Evolutionary conservation across 1,140 invertebrate species (phyloP), one percentile per base, ranked within the genome.

Genomic region (Rhopalosiphum maidis): DNA sequence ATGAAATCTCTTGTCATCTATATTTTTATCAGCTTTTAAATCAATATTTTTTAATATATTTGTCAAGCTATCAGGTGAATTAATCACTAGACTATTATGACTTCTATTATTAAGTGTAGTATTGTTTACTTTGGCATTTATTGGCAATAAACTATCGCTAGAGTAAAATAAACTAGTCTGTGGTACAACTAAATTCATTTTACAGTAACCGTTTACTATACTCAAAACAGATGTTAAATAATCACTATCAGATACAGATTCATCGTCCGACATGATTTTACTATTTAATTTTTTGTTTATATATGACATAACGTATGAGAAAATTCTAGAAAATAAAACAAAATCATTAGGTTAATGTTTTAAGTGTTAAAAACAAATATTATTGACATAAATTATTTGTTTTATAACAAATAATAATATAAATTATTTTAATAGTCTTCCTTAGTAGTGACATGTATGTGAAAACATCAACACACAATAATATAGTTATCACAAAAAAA

Each of bases 131-230:
- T 83, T 51, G 35, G 90, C 90, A 91, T 91, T 91, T 5, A 91
- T 91, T 25, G 90, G 90, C 4, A 91, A 83, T 48, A 91, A 55
- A 37, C 43, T 82, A 25, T 82, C 21, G 5, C 25, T 51, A 1
- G 60, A 35, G 7, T 48, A 91, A 91, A 91, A 91, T 91, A 23
- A n/a, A 48, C 8, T 91, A 83, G 68, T 82, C 21, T 91, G 90
- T 23, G 68, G 90, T 35, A 91, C 90, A 6, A 37, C 90, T 82
- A 91, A 83, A 83, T 91, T 91, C 0, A 91, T 22, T 35, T 91
- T 91, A 91, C 68, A 91, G 51, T 82, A 91, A 91, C 90, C 90
- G 37, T 91, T 91, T 7, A 91, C 8, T 4, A 83, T 37, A 37
- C 9, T 83, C 23, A 91, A 91, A 23, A 91, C 46, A 35, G 90